phyloP scores from a whole-genome alignment of 2,888 invertebrate species.

The Laothoe populi region DNA sequence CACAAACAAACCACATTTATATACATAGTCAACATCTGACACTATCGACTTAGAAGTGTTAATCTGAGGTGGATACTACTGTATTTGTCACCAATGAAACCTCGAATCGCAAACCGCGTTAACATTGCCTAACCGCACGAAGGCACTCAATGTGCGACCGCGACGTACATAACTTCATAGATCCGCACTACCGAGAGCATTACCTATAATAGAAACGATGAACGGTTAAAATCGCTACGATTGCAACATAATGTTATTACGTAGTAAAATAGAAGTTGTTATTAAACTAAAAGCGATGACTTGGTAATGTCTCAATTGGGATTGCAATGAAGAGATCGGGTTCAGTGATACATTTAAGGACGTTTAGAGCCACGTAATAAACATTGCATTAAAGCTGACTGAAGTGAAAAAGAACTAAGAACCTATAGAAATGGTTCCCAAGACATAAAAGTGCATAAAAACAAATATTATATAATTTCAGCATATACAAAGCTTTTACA shows the following conservation, averaged over 20 bases:
- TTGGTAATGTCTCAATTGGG: no score
- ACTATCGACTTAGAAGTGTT: not conserved
- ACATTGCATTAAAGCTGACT: no score
- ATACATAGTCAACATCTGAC: not conserved
- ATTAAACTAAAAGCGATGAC: no score
- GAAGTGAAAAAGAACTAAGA: no score
- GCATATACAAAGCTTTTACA: no score
- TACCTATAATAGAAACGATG: constrained; percentile 2
- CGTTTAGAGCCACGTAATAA: not conserved
- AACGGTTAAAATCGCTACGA: constrained; percentile 2
- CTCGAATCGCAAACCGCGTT: constrained; percentile 4
- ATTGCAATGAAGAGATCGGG: no score
- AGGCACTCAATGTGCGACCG: constrained; percentile 11
- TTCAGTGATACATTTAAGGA: not conserved
- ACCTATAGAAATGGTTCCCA: no score
- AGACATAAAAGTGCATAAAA: no score
- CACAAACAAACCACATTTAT: no score
- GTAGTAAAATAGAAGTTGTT: no score
- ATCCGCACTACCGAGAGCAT: not conserved
- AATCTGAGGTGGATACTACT: constrained; percentile 6
- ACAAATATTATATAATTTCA: no score
- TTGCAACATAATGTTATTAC: not conserved
- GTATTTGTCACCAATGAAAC: constrained; percentile 8
- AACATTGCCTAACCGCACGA: constrained; percentile 11
- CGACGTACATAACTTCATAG: not conserved